phyloP scores from a whole-genome alignment of 2,797 vertebrate genomes.

The Bradypodion pumilum region DNA sequence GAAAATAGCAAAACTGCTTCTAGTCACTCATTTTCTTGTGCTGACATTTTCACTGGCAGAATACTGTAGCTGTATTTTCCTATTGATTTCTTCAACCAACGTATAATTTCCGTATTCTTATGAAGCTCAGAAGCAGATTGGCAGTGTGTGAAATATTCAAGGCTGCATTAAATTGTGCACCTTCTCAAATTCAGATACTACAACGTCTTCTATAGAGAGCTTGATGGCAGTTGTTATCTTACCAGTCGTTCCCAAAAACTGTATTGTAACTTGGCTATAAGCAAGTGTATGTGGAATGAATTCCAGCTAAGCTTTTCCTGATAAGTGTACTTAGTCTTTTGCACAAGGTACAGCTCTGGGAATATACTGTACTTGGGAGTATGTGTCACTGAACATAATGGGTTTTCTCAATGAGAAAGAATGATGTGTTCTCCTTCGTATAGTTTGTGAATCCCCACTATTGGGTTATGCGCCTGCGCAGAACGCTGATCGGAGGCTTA shows the following conservation, averaged over 20 bases:
- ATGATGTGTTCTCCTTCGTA: no score
- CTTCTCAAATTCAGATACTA: background rate
- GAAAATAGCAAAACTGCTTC: constrained; percentile 32
- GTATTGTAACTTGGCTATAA: constrained; percentile 19
- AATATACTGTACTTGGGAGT: background rate
- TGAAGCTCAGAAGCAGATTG: constrained; percentile 35
- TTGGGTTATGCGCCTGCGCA: no score
- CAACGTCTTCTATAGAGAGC: background rate
- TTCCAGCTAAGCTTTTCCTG: background rate
- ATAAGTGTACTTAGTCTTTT: constrained; percentile 1
- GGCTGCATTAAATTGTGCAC: background rate
- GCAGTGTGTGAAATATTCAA: constrained; percentile 41
- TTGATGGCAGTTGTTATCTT: background rate
- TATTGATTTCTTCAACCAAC: constrained; percentile 55
- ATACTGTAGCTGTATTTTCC: constrained; percentile 18
- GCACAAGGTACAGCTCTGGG: background rate
- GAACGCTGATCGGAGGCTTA: no score
- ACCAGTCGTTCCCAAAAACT: background rate
- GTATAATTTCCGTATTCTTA: constrained; percentile 42
- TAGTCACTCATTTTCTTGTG: constrained; percentile 35
- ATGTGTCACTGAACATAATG: background rate
- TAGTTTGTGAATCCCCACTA: no score
- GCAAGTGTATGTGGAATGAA: constrained; percentile 1
- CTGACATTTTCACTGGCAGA: constrained; percentile 37
- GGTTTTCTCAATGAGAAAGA: background rate